Conservation (phyloP, 2,888 invertebrate genomes). For the Pandemis cinnamomeana region DNA sequence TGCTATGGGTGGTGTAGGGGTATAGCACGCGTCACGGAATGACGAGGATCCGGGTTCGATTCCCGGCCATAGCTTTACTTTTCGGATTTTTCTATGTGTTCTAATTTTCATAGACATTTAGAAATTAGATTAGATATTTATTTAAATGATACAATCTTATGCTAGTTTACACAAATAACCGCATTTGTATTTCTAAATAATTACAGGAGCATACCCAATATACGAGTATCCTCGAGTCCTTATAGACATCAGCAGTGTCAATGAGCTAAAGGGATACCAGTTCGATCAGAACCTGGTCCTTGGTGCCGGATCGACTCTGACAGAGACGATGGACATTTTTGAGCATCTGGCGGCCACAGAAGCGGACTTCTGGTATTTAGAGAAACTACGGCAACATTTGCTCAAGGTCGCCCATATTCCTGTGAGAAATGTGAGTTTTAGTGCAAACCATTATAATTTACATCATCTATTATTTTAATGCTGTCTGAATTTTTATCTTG, state of each 20-base stretch:
- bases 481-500: background rate
- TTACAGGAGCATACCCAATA: constrained; percentile 73
- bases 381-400: constrained; percentile 86
- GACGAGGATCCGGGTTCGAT: too few relatives aligned
- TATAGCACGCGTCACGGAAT: too few relatives aligned
- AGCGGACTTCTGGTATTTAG: constrained; percentile 84
- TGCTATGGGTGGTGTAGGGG: too few relatives aligned
- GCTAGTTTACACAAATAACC: too few relatives aligned
- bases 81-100: too few relatives aligned
- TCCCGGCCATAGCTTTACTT: too few relatives aligned
- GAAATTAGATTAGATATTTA: too few relatives aligned
- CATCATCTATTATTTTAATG: background rate
- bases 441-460: background rate
- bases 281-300: constrained; percentile 78
- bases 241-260: constrained; percentile 86
- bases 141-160: too few relatives aligned
- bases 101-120: too few relatives aligned
- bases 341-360: constrained; percentile 55
- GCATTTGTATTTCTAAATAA: too few relatives aligned
- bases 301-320: constrained; percentile 86
- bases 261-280: constrained; percentile 79
- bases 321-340: constrained; percentile 81
- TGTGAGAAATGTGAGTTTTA: constrained; percentile 87
- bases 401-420: constrained; percentile 89
- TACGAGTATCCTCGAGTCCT: constrained; percentile 77